phyloP scores from a whole-genome alignment of 2,888 invertebrate genomes.

The Hipparchia semele region DNA sequence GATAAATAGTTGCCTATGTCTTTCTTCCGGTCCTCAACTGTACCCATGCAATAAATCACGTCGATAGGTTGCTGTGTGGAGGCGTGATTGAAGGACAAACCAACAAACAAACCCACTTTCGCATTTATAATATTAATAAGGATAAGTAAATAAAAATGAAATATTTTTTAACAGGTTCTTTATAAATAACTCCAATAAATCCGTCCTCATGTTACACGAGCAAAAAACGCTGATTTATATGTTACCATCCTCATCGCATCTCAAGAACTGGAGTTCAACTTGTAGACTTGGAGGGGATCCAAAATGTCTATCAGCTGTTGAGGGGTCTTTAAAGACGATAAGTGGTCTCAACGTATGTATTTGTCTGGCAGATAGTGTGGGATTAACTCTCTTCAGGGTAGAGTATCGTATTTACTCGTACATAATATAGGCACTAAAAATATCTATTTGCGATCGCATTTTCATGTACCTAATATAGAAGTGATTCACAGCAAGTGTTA shows the following conservation, averaged over 20 bases:
- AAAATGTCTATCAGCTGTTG: slow-evolving; percentile 27
- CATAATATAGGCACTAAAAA: too few relatives aligned
- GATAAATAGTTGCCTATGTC: too few relatives aligned
- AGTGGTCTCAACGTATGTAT: neutral
- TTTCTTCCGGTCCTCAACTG: too few relatives aligned
- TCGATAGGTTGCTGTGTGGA: too few relatives aligned
- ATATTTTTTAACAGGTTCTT: neutral
- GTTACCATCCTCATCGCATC: slow-evolving; percentile 27
- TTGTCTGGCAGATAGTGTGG: slow-evolving; percentile 1
- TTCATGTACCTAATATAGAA: too few relatives aligned
- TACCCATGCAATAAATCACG: too few relatives aligned
- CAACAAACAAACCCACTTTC: too few relatives aligned
- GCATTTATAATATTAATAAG: too few relatives aligned
- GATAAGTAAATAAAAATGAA: too few relatives aligned
- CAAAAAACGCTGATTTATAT: slow-evolving; percentile 33
- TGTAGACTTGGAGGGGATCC: slow-evolving; percentile 33
- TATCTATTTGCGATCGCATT: too few relatives aligned
- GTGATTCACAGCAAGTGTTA: too few relatives aligned
- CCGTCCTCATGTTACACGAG: slow-evolving; percentile 32
- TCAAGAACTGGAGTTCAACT: slow-evolving; percentile 31
- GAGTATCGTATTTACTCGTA: neutral
- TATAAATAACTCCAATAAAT: slow-evolving; percentile 32
- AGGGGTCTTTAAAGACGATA: slow-evolving; percentile 2
- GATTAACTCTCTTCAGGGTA: neutral
- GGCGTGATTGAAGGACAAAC: too few relatives aligned